Evolutionary conservation across 2,888 invertebrate genomes (phyloP).

Genomic region (Trileptium ribeirensis): DNA sequence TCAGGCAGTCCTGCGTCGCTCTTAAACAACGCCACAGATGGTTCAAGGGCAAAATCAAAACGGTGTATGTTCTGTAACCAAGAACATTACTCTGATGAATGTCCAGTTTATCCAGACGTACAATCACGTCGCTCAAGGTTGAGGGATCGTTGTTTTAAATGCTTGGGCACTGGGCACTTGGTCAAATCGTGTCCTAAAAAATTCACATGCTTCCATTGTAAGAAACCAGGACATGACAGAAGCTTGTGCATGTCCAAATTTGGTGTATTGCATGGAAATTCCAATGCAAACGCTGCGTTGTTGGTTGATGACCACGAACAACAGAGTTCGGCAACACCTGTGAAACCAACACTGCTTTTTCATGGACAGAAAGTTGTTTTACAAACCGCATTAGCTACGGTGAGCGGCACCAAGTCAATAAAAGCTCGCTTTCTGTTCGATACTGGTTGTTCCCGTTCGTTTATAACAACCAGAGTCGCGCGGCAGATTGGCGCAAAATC

Average conservation of each 20-base stretch:
- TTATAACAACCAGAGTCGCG: neutral
- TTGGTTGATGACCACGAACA: neutral
- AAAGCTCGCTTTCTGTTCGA: neutral
- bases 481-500: neutral
- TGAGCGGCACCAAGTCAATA: neutral
- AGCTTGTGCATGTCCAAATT: constrained; percentile 1
- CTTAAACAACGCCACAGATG: neutral
- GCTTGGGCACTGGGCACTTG: neutral
- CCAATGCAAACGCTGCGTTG: neutral
- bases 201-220: neutral
- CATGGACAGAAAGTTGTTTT: neutral
- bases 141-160: neutral
- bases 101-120: neutral
- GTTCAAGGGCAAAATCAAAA: neutral
- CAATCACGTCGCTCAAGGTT: neutral
- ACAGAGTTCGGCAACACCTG: neutral
- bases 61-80: neutral
- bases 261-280: neutral
- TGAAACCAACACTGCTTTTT: neutral
- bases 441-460: neutral
- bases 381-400: neutral
- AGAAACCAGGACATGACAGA: neutral
- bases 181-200: neutral
- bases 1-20: neutral
- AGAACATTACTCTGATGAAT: neutral